Base-by-base conservation (phyloP, 1,140 invertebrate genomes). In the Euura lappo region DNA sequence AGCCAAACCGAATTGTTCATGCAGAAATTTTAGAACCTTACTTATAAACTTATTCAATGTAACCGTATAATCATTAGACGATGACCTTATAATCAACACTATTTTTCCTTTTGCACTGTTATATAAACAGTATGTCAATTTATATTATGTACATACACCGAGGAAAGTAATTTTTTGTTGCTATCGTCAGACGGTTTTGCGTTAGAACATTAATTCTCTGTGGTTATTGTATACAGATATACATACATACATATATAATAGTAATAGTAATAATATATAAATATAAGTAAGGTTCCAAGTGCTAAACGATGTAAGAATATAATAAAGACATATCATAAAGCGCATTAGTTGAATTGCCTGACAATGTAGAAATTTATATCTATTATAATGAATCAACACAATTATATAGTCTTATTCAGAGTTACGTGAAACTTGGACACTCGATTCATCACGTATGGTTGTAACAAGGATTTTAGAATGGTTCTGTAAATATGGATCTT, bases 241-340 rank as follows among this genome's bases (percentile, higher is more conserved):
- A 28, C 28, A 28, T 28, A 28, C 28, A 28, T 28, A n/a, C n/a
- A n/a, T n/a, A n/a, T n/a, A 28, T 28, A 28, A 28, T 28, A 28
- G 28, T 28, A 28, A 28, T 28, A 28, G 1, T 28, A 28, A 28
- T 28, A 28, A 28, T 28, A 28, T 60, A n/a, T 60, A 60, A n/a
- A 60, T 60, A 60, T 60, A 60, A 84, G 80, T 81, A 80, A 85
- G 81, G 82, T 76, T 82, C 79, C 78, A 81, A 82, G 78, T 75
- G 81, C 77, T 79, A 82, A 84, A 79, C 82, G 78, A 81, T 81
- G 82, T 83, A 84, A 85, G 81, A 84, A 81, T 83, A 81, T 81
- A 85, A 85, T 77, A 79, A 85, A 88, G 80, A 88, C 86, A 87
- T 88, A 87, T 88, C 85, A 88, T 85, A 82, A 85, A 81, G 74